Evolutionary conservation across 2,888 invertebrate species (phyloP).

Genomic region (Peribatodes rhomboidaria): DNA sequence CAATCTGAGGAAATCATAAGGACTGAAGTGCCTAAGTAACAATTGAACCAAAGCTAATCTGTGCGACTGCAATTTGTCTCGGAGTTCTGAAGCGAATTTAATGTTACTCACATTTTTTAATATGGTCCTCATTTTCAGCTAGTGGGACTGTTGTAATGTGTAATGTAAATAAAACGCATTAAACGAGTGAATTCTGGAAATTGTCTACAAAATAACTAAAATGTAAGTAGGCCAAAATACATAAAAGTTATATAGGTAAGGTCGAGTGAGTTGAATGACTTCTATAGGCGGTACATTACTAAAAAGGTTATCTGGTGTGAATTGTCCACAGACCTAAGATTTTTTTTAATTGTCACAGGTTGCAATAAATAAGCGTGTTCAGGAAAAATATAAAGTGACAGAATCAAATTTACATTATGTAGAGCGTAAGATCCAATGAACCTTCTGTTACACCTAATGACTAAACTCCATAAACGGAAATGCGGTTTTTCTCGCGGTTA

Average conservation of each 20-base stretch:
- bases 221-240: too few relatives aligned
- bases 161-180: neutral
- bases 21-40: conserved; percentile 33
- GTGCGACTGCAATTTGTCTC: conserved; percentile 62
- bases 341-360: neutral
- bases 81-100: conserved; percentile 58
- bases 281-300: too few relatives aligned
- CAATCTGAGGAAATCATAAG: conserved; percentile 57
- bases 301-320: too few relatives aligned
- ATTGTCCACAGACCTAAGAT: too few relatives aligned
- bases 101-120: conserved; percentile 49
- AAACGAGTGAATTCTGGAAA: neutral
- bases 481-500: conserved; percentile 37
- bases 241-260: too few relatives aligned
- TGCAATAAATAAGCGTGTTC: neutral
- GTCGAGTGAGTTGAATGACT: too few relatives aligned
- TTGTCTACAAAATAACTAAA: too few relatives aligned
- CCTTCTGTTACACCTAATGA: conserved; percentile 17
- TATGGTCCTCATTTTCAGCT: conserved; percentile 1
- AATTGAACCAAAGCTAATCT: conserved; percentile 56
- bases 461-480: conserved; percentile 28
- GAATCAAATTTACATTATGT: neutral
- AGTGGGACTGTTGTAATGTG: neutral
- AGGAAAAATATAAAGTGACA: neutral
- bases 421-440: conserved; percentile 9